These are phyloP conservation scores for Scolopax mira DNA, from an alignment of 2,113 vertebrate genomes.

Conservation along the genomic window DNA sequence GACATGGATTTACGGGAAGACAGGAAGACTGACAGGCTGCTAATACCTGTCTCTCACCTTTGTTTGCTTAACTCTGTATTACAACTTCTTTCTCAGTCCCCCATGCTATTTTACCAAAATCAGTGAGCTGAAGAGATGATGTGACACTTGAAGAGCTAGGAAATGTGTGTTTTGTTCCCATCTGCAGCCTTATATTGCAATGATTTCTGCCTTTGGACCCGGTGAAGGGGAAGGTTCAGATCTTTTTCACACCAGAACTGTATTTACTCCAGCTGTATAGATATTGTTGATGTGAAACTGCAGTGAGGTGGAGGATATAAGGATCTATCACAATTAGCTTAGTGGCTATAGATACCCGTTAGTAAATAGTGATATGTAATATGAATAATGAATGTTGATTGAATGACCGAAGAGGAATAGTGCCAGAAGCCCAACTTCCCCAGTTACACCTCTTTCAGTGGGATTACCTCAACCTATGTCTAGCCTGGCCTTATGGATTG, in stretches of 20 bases:
- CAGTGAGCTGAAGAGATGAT: background rate
- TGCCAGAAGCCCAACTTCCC: background rate
- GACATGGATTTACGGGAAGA: background rate
- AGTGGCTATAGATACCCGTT: background rate
- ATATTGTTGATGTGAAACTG: background rate
- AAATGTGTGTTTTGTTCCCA: background rate
- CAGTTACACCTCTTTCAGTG: background rate
- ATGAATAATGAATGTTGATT: background rate
- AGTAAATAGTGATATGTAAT: background rate
- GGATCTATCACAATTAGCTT: background rate
- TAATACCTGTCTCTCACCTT: background rate
- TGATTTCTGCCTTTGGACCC: background rate
- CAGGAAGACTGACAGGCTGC: background rate
- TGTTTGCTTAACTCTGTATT: background rate
- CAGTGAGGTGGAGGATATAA: background rate
- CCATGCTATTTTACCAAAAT: background rate
- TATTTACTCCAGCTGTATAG: background rate
- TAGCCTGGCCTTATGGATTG: accelerated
- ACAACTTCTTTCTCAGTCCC: background rate
- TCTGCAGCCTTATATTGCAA: background rate
- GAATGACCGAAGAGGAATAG: background rate
- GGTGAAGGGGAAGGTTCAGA: background rate
- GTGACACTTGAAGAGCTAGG: background rate
- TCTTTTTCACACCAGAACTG: background rate
- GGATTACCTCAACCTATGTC: background rate